These are phyloP conservation scores for Rhabdornis inornatus DNA, from an alignment of 2,113 vertebrate species.

Conservation along the genomic window DNA sequence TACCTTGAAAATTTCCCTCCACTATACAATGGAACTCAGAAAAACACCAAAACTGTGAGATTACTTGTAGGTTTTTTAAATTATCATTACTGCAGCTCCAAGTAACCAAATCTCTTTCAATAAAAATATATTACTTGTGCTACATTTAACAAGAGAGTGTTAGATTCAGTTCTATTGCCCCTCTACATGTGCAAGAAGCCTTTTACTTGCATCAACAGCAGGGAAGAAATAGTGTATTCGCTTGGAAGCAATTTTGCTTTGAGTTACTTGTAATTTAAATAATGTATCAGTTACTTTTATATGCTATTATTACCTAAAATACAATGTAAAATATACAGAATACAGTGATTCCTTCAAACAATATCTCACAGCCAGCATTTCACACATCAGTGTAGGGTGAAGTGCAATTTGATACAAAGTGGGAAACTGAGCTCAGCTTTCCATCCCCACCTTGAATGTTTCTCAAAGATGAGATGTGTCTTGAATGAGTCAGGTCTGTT, in stretches of 20 bases:
- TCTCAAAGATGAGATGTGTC: neutral
- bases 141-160: neutral
- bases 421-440: neutral
- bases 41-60: neutral
- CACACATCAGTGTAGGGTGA: neutral
- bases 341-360: neutral
- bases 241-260: neutral
- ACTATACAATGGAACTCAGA: neutral
- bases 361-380: neutral
- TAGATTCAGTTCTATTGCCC: neutral
- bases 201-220: neutral
- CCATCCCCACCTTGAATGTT: neutral
- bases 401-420: neutral
- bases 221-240: neutral
- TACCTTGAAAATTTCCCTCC: neutral
- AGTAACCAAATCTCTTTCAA: neutral
- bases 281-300: neutral
- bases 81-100: neutral
- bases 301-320: neutral
- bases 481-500: neutral
- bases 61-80: accelerated
- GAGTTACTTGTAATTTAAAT: neutral
- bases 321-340: neutral
- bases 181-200: neutral
- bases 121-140: neutral